Evolutionary conservation across 1,140 invertebrate species (phyloP), one percentile per base, ranked within the genome.

Genomic region (Bombus polaris): DNA sequence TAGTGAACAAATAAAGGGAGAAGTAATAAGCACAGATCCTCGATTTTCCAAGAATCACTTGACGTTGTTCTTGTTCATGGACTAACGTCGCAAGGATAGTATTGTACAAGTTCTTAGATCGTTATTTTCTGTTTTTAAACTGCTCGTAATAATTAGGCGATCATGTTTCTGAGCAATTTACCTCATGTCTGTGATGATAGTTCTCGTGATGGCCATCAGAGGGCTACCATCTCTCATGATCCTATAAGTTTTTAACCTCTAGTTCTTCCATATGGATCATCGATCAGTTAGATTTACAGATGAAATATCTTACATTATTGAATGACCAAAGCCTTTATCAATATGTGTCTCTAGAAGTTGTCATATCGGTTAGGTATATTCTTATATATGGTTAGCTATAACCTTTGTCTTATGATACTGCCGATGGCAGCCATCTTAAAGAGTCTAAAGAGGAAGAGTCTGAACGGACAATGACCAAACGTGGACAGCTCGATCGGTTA

Each of bases 1-100:
- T 84, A 88, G 84, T 81, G 66, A 73, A 80, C 66, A 78, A 87
- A 87, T 87, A 88, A 88, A 86, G 71, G 83, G 70, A 59, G 70
- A 72, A 82, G 28, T 47, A 86, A 76, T 77, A 68, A 72, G 32
- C 47, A 42, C 81, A 68, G 77, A 85, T 81, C 68, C 39, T 74
- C 59, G 47, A 78, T 42, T 83, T 70, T 59, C 22, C 15, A 42
- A 68, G 44, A 44, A 53, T 77, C 74, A 53, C 35, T 66, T 3
- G 28, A 68, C 65, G 13, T 53, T 70, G 22, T 18, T 22, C 32
- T 37, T 68, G 62, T n/a, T 44, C 77, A 28, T n/a, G 8, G 3
- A 25, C 18, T 15, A 28, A 39, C 10, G 15, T 28, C 37, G 15
- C 6, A 12, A 74, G n/a, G 42, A 32, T 28, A 18, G 72, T 39